Conservation (phyloP, 2,888 invertebrate genomes). For the Microdon myrmicae region DNA sequence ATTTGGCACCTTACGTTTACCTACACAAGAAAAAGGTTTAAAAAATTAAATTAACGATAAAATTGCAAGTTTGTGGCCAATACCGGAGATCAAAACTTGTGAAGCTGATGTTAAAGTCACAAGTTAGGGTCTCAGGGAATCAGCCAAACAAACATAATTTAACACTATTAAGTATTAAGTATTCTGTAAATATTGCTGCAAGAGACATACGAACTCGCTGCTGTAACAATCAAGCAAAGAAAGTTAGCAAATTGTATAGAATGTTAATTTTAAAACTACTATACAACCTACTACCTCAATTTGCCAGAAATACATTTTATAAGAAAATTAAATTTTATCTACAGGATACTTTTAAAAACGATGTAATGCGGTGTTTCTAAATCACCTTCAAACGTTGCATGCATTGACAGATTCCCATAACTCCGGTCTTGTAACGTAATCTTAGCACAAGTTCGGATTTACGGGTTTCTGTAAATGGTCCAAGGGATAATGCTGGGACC, state of each 20-base stretch:
- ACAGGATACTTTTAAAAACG: constrained; percentile 1
- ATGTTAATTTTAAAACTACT: constrained; percentile 63
- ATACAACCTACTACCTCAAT: constrained; percentile 69
- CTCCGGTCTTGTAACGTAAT: constrained; percentile 67
- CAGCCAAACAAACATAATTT: constrained; percentile 67
- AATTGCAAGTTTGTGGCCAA: constrained; percentile 67
- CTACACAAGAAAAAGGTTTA: constrained; percentile 2
- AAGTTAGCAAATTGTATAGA: constrained; percentile 68
- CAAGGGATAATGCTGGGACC: constrained; percentile 34
- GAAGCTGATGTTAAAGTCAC: constrained; percentile 68
- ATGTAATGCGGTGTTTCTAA: constrained; percentile 1
- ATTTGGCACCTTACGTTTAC: too few species aligned
- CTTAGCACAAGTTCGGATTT: constrained; percentile 69
- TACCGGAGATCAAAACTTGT: constrained; percentile 69
- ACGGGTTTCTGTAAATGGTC: constrained; percentile 69
- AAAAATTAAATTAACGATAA: constrained; percentile 13
- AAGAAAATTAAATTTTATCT: constrained; percentile 44
- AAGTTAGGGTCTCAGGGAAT: constrained; percentile 69
- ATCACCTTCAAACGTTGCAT: constrained; percentile 58
- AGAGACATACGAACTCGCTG: constrained; percentile 26
- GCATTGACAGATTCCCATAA: constrained; percentile 69
- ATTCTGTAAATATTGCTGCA: not conserved
- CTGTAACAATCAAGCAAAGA: constrained; percentile 64
- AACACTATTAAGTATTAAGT: not conserved
- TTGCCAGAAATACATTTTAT: constrained; percentile 64